Conservation (phyloP, 2,113 vertebrate species). For the Lutjanus erythropterus region DNA sequence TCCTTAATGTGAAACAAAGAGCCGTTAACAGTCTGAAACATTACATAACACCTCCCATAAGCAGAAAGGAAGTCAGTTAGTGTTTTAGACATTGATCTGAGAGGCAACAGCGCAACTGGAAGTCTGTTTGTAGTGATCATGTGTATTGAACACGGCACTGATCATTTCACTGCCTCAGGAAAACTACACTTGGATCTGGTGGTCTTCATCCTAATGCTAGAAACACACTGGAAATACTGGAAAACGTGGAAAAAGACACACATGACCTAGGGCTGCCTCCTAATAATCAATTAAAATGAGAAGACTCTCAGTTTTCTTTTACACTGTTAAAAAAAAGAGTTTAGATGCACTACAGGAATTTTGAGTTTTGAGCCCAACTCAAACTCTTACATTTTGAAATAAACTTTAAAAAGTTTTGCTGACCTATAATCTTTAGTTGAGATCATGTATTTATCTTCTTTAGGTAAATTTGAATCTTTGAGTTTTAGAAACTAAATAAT, state of each 20-base stretch:
- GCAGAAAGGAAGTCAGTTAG: not conserved
- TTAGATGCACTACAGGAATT: too few species aligned
- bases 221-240: not conserved
- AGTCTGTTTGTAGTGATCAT: conserved; percentile 15
- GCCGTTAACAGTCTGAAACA: not conserved
- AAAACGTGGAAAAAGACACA: not conserved
- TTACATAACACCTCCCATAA: not conserved
- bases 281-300: too few species aligned
- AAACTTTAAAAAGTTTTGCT: too few species aligned
- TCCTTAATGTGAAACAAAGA: not conserved
- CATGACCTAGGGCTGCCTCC: too few species aligned
- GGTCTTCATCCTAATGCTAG: not conserved
- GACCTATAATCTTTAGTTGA: too few species aligned
- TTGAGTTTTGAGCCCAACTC: too few species aligned
- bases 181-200: not conserved
- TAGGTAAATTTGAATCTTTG: too few species aligned
- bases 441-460: too few species aligned
- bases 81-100: conserved; percentile 26
- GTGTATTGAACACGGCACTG: conserved; percentile 17
- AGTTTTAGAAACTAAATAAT: too few species aligned
- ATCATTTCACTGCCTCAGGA: not conserved
- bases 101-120: not conserved
- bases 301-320: too few species aligned
- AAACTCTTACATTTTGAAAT: too few species aligned
- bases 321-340: too few species aligned